Percentiles rank a stretch among this genome's conserved stretches.
phyloP scores from a whole-genome alignment of 1,140 invertebrate genomes.

The Lepidurus couesii region DNA sequence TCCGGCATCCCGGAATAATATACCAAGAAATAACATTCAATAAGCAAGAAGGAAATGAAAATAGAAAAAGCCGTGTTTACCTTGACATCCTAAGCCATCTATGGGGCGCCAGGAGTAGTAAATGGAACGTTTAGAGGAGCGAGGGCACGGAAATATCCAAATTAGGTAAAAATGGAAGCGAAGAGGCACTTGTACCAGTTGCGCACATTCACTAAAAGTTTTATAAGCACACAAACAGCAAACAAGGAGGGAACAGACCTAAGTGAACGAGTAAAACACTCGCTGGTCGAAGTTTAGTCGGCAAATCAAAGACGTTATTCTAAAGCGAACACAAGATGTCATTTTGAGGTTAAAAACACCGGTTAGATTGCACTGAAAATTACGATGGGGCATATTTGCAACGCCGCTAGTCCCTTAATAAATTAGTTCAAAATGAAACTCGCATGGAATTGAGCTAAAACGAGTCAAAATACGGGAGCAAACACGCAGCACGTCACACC shows the following conservation, averaged over 20 bases:
- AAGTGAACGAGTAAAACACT: background rate
- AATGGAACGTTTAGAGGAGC: background rate
- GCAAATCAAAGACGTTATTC: background rate
- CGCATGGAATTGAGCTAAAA: background rate
- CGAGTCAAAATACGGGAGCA: background rate
- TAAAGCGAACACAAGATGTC: background rate
- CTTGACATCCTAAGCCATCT: conserved; percentile 3
- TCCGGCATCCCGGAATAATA: background rate
- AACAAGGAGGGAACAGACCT: background rate
- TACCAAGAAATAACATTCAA: background rate
- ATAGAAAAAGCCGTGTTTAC: background rate
- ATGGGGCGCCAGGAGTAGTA: background rate
- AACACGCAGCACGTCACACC: conserved; percentile 1
- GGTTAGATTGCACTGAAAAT: conserved; percentile 9
- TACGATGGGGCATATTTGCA: background rate
- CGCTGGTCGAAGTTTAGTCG: background rate
- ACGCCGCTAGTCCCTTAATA: background rate
- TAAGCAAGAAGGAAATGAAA: background rate
- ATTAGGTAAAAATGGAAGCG: conserved; percentile 10
- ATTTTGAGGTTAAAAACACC: background rate
- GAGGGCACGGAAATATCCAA: background rate
- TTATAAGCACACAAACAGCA: background rate
- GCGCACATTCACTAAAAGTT: background rate
- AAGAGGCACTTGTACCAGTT: background rate
- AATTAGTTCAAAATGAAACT: background rate